These are phyloP conservation scores for Microcebus tavaratra DNA, from an alignment of 2,113 vertebrate species.

Conservation along the genomic window DNA sequence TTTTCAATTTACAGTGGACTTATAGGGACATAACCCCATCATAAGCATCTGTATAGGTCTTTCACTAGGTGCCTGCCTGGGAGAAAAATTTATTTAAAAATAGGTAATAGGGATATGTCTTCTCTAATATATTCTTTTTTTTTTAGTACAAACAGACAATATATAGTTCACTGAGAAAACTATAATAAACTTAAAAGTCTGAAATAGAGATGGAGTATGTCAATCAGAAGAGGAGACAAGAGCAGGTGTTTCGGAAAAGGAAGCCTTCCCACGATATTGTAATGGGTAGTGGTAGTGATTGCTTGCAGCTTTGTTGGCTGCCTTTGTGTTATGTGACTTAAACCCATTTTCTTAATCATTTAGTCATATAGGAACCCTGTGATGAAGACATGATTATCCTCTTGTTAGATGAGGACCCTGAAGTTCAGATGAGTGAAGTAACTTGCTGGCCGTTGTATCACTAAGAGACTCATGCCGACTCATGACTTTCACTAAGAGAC, in stretches of 20 bases:
- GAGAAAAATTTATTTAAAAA: slow-evolving; percentile 3
- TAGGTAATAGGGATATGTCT: neutral
- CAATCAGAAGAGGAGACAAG: neutral
- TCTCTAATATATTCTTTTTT: neutral
- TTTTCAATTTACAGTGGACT: neutral
- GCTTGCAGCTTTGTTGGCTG: too few relatives aligned
- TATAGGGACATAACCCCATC: neutral
- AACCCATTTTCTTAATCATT: neutral
- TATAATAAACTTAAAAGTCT: neutral
- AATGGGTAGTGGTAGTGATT: too few relatives aligned
- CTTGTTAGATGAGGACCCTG: neutral
- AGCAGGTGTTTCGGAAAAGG: neutral
- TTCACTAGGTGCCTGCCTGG: neutral
- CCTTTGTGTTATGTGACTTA: neutral
- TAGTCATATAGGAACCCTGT: neutral
- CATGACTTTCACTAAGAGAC: neutral
- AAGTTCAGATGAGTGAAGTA: neutral
- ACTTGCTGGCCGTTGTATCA: neutral
- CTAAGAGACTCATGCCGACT: neutral
- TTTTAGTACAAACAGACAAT: neutral
- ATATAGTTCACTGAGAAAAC: neutral
- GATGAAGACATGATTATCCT: neutral
- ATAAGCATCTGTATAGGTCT: neutral
- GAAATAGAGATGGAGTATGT: neutral
- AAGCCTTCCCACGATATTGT: accelerated